These are phyloP conservation scores for Uria lomvia DNA, from an alignment of 2,113 vertebrate genomes.

Conservation along the genomic window DNA sequence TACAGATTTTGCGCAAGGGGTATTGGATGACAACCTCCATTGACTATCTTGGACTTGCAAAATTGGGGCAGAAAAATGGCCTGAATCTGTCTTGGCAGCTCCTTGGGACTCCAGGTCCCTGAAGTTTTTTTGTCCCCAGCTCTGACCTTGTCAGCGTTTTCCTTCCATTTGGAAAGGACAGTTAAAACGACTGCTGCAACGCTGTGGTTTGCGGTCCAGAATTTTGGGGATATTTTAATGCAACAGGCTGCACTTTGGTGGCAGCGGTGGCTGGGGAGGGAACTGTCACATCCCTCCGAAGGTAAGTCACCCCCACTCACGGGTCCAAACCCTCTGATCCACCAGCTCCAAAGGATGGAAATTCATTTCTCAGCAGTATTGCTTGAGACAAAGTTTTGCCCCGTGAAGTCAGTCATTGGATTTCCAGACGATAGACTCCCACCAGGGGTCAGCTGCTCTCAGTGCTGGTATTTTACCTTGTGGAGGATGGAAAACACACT, in stretches of 20 bases:
- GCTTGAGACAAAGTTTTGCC: background rate
- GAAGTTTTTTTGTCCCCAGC: background rate
- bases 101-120: background rate
- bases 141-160: background rate
- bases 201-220: background rate
- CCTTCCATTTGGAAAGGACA: background rate
- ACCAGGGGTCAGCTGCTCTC: slow-evolving; percentile 10
- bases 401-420: background rate
- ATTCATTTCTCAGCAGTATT: background rate
- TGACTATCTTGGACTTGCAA: background rate
- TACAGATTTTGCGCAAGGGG: background rate
- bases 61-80: background rate
- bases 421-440: background rate
- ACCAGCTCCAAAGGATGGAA: background rate
- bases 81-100: background rate
- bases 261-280: accelerated
- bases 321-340: background rate
- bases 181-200: background rate
- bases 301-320: background rate
- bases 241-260: background rate
- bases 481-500: background rate
- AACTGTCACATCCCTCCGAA: background rate
- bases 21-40: background rate
- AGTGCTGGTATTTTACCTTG: background rate
- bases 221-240: accelerated